Evolutionary conservation across 2,113 vertebrate species (phyloP), one percentile per base, ranked within the genome.

Genomic region (Xerus inauris): DNA sequence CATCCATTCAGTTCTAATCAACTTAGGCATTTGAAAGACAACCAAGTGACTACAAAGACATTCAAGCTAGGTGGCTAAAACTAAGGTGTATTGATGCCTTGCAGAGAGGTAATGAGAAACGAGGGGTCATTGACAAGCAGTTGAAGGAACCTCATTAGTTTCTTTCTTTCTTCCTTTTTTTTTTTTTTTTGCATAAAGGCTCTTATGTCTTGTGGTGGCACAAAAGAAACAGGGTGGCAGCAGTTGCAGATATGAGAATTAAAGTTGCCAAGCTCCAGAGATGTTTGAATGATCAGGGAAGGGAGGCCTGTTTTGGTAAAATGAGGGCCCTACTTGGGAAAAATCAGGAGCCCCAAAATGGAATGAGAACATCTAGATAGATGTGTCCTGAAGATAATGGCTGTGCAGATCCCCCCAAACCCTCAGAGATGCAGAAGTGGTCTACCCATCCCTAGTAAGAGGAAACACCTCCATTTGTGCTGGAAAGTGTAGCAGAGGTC

Each of bases 21-120:
- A 59, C 64, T 81, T 67, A 71, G 42, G 30, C 32, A 47, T 80
- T 83, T 84, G 54, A 91, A 91, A 95, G 67, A 57, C 72, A 94
- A 73, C 38, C 83, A 54, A 87, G 35, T 47, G 20, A 81, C 28
- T 32, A 69, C 28, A 45, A 88, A 64, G 42, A 94, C 9, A 75
- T 38, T 7, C 40, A 51, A 73, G 40, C 49, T 84, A 32, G 5
- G 67, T 85, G 45, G 20, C 64, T 77, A 71, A 19, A 87, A 75
- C 87, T 72, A 42, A 83, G 10, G n/a, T 87, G 47, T 64, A 59
- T 12, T 6, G 16, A 91, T 87, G 47, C 20, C 65, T 10, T 38
- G 38, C 47, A 83, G 42, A 88, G 40, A 8, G 19, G 17, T 71
- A 51, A 71, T 75, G 24, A 77, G 35, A 89, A 86, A 57, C 14